Conservation (phyloP, 2,888 invertebrate genomes). For the Drosophila eohydei region DNA sequence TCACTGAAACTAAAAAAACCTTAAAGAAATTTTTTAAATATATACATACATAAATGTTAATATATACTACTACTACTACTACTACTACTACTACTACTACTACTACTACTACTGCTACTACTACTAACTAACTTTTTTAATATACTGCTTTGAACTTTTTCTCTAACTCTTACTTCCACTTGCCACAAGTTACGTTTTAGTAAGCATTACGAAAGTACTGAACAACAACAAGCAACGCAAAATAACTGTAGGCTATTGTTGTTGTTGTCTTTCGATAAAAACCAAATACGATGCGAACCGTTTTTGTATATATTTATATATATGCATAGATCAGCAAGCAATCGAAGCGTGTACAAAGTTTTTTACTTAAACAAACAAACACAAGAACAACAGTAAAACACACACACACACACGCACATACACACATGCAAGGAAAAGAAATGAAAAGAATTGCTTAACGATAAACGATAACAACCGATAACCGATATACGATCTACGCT, state of each 20-base stretch:
- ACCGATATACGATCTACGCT: background rate
- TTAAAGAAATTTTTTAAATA: slow-evolving; percentile 23
- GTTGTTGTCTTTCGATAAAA: slow-evolving; percentile 20
- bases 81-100: slow-evolving; percentile 17
- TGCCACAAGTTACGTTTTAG: slow-evolving; percentile 42
- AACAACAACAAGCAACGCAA: slow-evolving; percentile 24
- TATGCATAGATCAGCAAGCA: slow-evolving; percentile 31
- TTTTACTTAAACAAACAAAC: slow-evolving; percentile 36
- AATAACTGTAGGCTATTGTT: slow-evolving; percentile 4
- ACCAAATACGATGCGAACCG: slow-evolving; percentile 19
- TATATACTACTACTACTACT: slow-evolving; percentile 38
- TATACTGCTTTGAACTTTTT: slow-evolving; percentile 58
- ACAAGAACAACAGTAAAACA: slow-evolving; percentile 27
- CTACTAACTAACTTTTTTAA: slow-evolving; percentile 43
- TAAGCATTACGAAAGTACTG: slow-evolving; percentile 35
- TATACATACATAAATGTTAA: slow-evolving; percentile 48
- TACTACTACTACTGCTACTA: slow-evolving; percentile 12
- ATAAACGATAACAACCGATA: slow-evolving; percentile 5
- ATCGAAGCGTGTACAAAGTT: slow-evolving; percentile 36
- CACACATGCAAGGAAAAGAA: slow-evolving; percentile 21
- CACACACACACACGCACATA: slow-evolving; percentile 11
- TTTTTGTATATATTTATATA: slow-evolving; percentile 32
- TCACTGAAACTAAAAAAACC: slow-evolving; percentile 39
- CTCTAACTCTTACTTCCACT: slow-evolving; percentile 58
- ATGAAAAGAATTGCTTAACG: slow-evolving; percentile 36